Base-by-base conservation (phyloP, 37 sponge, comb jelly and placozoan genomes). In the Mnemiopsis leidyi region DNA sequence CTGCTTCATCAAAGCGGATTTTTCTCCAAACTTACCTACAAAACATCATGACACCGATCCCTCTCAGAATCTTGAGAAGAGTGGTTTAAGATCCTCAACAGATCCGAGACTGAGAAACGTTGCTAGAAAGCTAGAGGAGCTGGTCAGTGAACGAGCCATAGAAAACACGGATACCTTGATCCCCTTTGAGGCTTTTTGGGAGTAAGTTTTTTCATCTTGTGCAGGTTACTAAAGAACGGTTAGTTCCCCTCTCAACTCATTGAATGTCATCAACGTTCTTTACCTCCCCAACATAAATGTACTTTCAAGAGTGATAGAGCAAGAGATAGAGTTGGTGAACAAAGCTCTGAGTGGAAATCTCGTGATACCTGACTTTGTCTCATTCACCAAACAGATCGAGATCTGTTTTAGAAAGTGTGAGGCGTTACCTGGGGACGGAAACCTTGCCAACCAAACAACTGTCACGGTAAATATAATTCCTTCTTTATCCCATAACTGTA, bases 271-370 rank as follows among this genome's bases (percentile, higher is more conserved):
- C n/a, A n/a, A n/a, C n/a, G n/a, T n/a, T n/a, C n/a, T n/a, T n/a
- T n/a, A n/a, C n/a, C n/a, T n/a, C n/a, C n/a, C n/a, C n/a, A n/a
- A n/a, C n/a, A n/a, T n/a, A n/a, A n/a, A n/a, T n/a, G n/a, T n/a
- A n/a, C n/a, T n/a, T n/a, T n/a, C n/a, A n/a, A n/a, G n/a, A n/a
- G n/a, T 71, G 3, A 71, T 71, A 3, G 75, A 71, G 30, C 5
- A 5, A 5, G 75, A 71, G 75, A 71, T 71, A 29, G 75, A 71
- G 75, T 25, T 71, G 25, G 30, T 71, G 2, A 71, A 71, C 75
- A 71, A 71, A 28, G 75, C 75, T 3, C 75, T 71, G 30, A 71
- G 75, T 18, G 75, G 75, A 23, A 71, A 71, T 18, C 75, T 71
- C 3, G 30, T 71, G 30, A 71, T 71, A 3, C 75, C 75, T 29